A percentile compares a stretch with the other conserved stretches of the same genome.
Evolutionary conservation across 2,113 vertebrate genomes (phyloP).

Genomic region (Scolopax mira): DNA sequence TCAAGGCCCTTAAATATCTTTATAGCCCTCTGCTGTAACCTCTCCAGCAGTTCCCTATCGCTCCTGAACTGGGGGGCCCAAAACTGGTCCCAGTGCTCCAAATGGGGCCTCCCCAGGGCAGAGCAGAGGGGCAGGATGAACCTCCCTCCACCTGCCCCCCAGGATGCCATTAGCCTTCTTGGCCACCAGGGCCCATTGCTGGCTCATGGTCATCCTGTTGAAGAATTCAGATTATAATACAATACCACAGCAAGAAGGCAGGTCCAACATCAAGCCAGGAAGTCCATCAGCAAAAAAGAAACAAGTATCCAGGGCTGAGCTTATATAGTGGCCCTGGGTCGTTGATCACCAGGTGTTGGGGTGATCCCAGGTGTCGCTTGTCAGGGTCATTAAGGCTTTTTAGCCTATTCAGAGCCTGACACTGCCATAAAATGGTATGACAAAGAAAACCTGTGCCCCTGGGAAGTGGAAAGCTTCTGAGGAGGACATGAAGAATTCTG

Average conservation of each 20-base stretch:
- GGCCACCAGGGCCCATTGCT: too few species aligned
- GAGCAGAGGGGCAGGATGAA: too few species aligned
- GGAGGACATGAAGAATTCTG: neutral
- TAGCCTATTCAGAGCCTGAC: neutral
- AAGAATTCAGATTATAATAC: rapidly evolving
- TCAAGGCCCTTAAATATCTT: too few species aligned
- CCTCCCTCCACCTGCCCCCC: too few species aligned
- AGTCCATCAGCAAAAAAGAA: neutral
- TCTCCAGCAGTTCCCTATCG: too few species aligned
- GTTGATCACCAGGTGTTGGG: neutral
- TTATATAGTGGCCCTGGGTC: neutral
- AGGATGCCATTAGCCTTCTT: too few species aligned
- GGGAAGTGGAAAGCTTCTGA: neutral
- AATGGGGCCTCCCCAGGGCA: too few species aligned
- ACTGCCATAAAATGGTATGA: neutral
- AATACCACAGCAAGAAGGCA: neutral
- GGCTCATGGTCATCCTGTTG: too few species aligned
- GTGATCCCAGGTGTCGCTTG: neutral
- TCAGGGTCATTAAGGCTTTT: neutral
- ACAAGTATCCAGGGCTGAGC: neutral
- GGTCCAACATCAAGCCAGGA: neutral
- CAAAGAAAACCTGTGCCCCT: neutral
- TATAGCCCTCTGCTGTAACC: too few species aligned
- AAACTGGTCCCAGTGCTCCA: too few species aligned
- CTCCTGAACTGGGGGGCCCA: too few species aligned